Evolutionary conservation across 1,140 invertebrate genomes (phyloP).

Genomic region (Meloidogyne hapla): DNA sequence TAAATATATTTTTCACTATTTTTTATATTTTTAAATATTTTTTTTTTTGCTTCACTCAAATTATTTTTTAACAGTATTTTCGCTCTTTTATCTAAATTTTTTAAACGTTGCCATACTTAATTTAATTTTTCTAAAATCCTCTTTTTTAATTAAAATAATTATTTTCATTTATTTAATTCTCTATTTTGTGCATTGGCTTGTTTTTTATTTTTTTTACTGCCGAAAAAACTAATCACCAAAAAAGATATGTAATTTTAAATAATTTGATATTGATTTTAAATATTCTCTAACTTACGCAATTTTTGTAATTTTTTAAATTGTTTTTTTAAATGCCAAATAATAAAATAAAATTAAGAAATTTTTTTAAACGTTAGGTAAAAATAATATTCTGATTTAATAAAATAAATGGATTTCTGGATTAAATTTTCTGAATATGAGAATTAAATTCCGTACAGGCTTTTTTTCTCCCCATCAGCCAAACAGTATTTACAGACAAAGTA

Average conservation of each 20-base stretch:
- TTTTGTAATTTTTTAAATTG: background rate
- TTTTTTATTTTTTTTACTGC: background rate
- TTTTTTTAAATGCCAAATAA: background rate
- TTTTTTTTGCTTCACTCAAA: background rate
- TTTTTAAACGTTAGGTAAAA: background rate
- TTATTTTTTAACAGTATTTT: background rate
- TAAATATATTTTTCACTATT: background rate
- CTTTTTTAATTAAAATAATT: background rate
- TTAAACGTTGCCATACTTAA: background rate
- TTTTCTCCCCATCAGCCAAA: no score
- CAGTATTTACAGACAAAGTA: no score
- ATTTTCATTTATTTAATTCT: background rate
- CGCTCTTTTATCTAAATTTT: background rate
- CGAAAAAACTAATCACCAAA: background rate
- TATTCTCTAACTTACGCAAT: background rate
- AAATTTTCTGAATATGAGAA: no score
- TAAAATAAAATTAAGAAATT: background rate
- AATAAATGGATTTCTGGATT: no score
- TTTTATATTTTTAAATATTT: background rate
- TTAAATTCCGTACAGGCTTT: no score
- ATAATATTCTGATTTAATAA: no score
- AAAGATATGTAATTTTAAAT: slow-evolving; percentile 2
- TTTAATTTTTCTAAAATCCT: background rate
- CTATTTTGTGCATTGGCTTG: background rate
- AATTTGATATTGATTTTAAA: background rate